Base-by-base conservation (phyloP, 92 coral and sea anemone species). In the Zoanthus sociatus region DNA sequence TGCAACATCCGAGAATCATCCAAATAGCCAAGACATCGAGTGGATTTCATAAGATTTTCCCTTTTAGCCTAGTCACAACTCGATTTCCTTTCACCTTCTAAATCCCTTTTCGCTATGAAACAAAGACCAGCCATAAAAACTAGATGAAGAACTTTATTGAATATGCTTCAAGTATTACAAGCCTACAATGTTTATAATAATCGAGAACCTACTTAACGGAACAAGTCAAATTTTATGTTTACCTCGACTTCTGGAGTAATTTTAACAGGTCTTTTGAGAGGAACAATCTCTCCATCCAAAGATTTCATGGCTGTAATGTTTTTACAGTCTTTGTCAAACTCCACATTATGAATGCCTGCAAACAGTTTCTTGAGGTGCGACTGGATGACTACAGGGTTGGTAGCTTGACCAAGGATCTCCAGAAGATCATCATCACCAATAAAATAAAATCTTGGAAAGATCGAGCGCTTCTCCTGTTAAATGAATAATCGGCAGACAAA, bases 211-310 rank as follows among this genome's bases (percentile, higher is more conserved):
- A 37, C 42, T 26, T 26, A 26, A 26, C 26, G 26, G 26, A 37
- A 37, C 2, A 2, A 2, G 42, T 37, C 42, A 37, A 37, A 37
- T 37, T 37, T 2, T 37, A 14, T 63, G 55, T 50, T 71, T 76
- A 96, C 99, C 98, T 97, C 99, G 46, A 97, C 99, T 51, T 97
- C 98, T n/a, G 99, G 93, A 5, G 98, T 95, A 20, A 97, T 95
- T 6, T 93, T 93, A 48, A 97, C 98, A 6, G 98, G 93, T 64
- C 95, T 92, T 74, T 93, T 95, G 30, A 97, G 90, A 6, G 94
- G 91, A 47, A 95, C 99, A 30, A 87, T 87, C 78, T 97, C 99
- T 32, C 99, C 98, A 61, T 97, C 98, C 68, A 97, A 90, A 69
- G 99, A 97, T 91, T 93, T 97, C 98, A 97, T 97, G 53, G 97